A percentile compares a stretch with the other conserved stretches of the same genome.
Evolutionary conservation across 2,797 vertebrate genomes (phyloP).

Genomic region (Hemibagrus guttatus): DNA sequence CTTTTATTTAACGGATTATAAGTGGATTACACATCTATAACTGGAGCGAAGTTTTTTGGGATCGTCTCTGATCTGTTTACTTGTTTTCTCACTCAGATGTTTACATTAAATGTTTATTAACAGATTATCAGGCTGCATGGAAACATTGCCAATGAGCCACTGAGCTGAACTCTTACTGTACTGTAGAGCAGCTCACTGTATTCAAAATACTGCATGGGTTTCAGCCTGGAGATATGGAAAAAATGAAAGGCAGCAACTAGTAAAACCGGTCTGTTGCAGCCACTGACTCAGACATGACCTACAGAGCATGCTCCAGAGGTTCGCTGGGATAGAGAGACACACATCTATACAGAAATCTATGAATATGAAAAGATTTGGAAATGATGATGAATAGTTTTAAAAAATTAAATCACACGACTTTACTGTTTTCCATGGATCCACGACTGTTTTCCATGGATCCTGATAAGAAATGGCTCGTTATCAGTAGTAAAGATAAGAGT

Average conservation of each 20-base stretch:
- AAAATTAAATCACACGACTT: background rate
- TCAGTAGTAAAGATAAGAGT: background rate
- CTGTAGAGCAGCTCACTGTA: accelerated
- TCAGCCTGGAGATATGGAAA: background rate
- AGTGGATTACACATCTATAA: background rate
- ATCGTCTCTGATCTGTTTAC: background rate
- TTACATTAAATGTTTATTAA: background rate
- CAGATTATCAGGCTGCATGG: background rate
- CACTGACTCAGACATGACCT: background rate
- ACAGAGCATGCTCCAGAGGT: background rate
- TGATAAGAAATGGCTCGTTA: background rate
- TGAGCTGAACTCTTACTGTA: background rate
- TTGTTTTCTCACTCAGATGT: background rate
- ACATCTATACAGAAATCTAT: background rate
- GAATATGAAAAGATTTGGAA: background rate
- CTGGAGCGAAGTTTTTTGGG: background rate
- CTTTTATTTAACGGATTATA: background rate
- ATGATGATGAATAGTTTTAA: background rate
- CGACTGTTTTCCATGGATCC: too few relatives aligned
- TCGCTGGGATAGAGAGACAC: background rate
- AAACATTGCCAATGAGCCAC: too few relatives aligned
- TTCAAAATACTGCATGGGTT: background rate
- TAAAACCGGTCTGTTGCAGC: background rate
- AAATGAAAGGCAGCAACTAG: background rate
- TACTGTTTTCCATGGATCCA: too few relatives aligned